Evolutionary conservation across 2,888 invertebrate species (phyloP), one percentile per base, ranked within the genome.

Genomic region (Caenorhabditis sp.): DNA sequence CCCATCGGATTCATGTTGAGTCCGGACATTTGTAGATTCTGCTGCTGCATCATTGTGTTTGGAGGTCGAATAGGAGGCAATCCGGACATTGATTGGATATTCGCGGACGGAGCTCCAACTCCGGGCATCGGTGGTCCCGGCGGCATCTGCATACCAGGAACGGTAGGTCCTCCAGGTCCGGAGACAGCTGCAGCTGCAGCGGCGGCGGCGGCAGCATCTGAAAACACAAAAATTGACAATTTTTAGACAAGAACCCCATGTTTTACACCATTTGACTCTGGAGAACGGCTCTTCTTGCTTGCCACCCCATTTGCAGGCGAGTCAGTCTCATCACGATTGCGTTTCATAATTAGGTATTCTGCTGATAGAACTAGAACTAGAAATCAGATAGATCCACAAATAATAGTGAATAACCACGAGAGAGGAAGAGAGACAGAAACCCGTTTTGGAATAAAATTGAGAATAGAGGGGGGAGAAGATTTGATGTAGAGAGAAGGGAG

Each of bases 181-280:
- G 20, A 22, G 62, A 5, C 15, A 11, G 59, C 46, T 13, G 41
- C 22, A 9, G 43, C 24, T 7, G 39, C 41, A 26, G 41, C 61
- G 15, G 72, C 62, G n/a, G 56, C 56, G 3, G 74, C 68, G 22
- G 68, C 62, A 15, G 39, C 62, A 22, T 50, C 62, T 62, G 61
- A 43, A 62, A 50, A 15, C 9, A 37, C 13, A 39, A 22, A 11
- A n/a, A 27, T 35, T 17, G 15, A 17, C 3, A 17, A 17, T 41
- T 15, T 5, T 41, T 7, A 2, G 17, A 22, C 22, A 8, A 43
- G 22, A 22, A 43, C 9, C 22, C n/a, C n/a, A n/a, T n/a, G n/a
- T n/a, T n/a, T n/a, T n/a, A 53, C 17, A 30, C 43, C 22, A n/a
- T 39, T 27, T 46, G 35, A 7, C 20, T 43, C 20, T n/a, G 17